Evolutionary conservation across 2,113 vertebrate species (phyloP).

Genomic region (Ciconia boyciana): DNA sequence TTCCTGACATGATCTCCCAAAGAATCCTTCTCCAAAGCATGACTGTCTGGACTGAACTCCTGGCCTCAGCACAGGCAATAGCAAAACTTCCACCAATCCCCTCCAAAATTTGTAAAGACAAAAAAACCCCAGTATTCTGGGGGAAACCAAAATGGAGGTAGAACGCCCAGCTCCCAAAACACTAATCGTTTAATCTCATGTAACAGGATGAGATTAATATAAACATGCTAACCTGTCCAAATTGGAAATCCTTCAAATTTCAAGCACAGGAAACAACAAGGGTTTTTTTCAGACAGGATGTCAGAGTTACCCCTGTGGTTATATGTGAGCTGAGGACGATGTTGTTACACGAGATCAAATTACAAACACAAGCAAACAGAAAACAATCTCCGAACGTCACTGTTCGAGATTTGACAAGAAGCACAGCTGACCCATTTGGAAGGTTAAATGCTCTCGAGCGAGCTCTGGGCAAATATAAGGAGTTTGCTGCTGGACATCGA

Average conservation of each 20-base stretch:
- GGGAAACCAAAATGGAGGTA: background rate
- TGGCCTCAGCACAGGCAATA: background rate
- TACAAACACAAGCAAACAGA: conserved; percentile 60
- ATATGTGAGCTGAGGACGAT: conserved; percentile 60
- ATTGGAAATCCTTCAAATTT: conserved; percentile 55
- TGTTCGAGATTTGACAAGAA: background rate
- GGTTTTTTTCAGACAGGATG: conserved; percentile 7
- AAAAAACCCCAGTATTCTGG: background rate
- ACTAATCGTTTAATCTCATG: background rate
- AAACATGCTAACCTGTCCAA: conserved; percentile 52
- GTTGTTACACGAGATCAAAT: conserved; percentile 23
- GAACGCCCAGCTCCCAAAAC: background rate
- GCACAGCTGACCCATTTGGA: background rate
- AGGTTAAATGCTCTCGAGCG: background rate
- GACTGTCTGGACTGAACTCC: background rate
- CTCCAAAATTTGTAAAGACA: background rate
- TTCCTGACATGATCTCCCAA: background rate
- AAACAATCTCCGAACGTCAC: conserved; percentile 43
- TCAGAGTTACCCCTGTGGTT: conserved; percentile 37
- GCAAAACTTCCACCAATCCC: background rate
- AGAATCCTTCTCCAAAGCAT: background rate
- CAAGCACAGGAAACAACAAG: conserved; percentile 61
- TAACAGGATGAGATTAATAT: conserved; percentile 56
- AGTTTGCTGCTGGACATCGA: background rate
- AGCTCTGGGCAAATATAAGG: background rate